phyloP scores from a whole-genome alignment of 2,797 vertebrate genomes.

The Sternotherus odoratus region DNA sequence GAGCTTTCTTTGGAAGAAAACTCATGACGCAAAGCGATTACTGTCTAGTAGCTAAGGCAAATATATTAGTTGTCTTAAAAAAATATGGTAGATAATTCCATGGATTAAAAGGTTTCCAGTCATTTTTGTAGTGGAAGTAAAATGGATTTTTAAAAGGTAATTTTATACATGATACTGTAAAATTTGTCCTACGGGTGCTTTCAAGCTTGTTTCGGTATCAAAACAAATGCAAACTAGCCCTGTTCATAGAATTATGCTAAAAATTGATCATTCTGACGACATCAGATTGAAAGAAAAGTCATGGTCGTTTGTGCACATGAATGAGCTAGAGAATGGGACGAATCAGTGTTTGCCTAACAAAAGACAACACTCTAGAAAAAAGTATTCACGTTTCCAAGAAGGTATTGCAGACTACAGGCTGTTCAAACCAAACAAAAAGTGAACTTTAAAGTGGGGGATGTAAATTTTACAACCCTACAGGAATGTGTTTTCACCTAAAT shows the following conservation, averaged over 20 bases:
- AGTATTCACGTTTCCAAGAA: neutral
- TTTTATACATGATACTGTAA: neutral
- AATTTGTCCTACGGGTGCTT: neutral
- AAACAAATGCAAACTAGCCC: neutral
- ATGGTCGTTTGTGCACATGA: neutral
- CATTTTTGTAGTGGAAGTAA: neutral
- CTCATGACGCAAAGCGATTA: neutral
- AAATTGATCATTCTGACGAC: neutral
- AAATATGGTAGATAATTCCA: neutral
- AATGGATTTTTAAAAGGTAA: neutral
- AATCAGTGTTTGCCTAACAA: neutral
- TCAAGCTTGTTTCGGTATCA: neutral
- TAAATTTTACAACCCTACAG: neutral
- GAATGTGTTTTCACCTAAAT: neutral
- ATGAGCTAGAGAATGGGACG: neutral
- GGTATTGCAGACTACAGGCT: neutral
- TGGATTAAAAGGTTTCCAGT: neutral
- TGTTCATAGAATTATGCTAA: neutral
- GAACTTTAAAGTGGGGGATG: neutral
- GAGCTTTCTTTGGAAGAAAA: neutral
- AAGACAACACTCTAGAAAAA: neutral
- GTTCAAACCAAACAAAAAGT: neutral
- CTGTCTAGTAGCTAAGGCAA: accelerated
- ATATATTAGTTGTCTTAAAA: neutral
- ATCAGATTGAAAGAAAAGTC: neutral